These are phyloP conservation scores for Apostichopus parvimensis DNA, from an alignment of 35 echinoderm and acorn worm genomes.

Conservation along the genomic window DNA sequence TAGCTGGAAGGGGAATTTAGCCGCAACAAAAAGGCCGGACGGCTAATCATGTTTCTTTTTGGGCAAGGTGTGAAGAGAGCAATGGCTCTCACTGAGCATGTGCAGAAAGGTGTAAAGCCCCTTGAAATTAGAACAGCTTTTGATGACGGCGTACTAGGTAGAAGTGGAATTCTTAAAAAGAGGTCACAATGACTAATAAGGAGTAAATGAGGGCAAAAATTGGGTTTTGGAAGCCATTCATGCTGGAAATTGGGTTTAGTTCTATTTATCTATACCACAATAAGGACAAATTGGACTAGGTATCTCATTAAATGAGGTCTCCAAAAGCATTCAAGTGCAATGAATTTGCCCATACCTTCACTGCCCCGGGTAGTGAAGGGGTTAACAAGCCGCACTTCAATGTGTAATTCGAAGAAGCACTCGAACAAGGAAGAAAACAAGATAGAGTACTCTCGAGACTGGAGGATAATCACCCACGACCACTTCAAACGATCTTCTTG, in stretches of 20 bases:
- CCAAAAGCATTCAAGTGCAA: slow-evolving; percentile 46
- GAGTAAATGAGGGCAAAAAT: slow-evolving; percentile 61
- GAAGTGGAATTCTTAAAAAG: slow-evolving; percentile 49
- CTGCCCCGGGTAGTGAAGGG: slow-evolving; percentile 56
- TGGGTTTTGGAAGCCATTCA: slow-evolving; percentile 61
- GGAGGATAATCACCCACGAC: slow-evolving; percentile 40
- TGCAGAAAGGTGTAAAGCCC: slow-evolving; percentile 50
- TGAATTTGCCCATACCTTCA: slow-evolving; percentile 49
- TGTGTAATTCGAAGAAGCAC: slow-evolving; percentile 44
- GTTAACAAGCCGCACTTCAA: slow-evolving; percentile 55
- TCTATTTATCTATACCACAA: slow-evolving; percentile 59
- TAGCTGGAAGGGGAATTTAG: slow-evolving; percentile 50
- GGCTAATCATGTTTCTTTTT: slow-evolving; percentile 55
- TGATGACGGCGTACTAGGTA: slow-evolving; percentile 52
- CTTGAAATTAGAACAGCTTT: slow-evolving; percentile 58
- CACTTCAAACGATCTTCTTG: neutral
- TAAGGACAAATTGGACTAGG: slow-evolving; percentile 58
- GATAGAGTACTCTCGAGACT: slow-evolving; percentile 21
- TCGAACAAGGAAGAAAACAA: slow-evolving; percentile 32
- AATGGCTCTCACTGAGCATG: slow-evolving; percentile 13
- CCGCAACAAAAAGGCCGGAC: slow-evolving; percentile 34
- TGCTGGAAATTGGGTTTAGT: slow-evolving; percentile 58
- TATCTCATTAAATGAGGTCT: slow-evolving; percentile 56
- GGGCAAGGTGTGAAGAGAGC: slow-evolving; percentile 51
- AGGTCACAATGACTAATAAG: slow-evolving; percentile 62